Percentiles rank a stretch among this genome's conserved stretches.
Conservation (phyloP, 2,113 vertebrate species). For the Tonatia bakeri region DNA sequence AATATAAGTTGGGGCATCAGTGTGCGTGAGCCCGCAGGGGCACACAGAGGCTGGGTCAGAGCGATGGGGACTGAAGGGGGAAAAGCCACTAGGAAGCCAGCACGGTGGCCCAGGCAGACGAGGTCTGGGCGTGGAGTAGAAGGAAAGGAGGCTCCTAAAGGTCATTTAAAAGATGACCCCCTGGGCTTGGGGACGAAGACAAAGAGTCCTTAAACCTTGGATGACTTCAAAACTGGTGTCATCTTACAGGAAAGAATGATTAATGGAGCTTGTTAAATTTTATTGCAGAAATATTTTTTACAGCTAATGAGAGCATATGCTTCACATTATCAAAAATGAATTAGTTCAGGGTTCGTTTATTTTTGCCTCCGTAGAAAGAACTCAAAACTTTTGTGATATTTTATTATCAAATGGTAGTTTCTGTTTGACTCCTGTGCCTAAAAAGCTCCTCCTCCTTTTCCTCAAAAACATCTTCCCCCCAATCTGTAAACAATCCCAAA, state of each 20-base stretch:
- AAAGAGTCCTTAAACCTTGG: not conserved
- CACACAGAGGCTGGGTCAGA: not conserved
- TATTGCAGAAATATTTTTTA: not conserved
- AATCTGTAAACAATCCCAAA: not conserved
- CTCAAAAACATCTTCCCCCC: not conserved
- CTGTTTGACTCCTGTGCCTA: not conserved
- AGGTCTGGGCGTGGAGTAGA: fast-evolving
- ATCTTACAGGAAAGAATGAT: not conserved
- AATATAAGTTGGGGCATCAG: not conserved
- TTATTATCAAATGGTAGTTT: not conserved
- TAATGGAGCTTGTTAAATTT: not conserved
- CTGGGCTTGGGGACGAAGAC: not conserved
- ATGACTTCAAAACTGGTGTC: not conserved
- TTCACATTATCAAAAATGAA: not conserved
- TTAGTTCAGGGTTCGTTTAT: not conserved
- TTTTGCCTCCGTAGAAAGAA: conserved; percentile 2
- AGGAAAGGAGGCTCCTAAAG: not conserved
- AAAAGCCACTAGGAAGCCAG: fast-evolving
- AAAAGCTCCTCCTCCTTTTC: not conserved
- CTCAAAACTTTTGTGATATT: not conserved
- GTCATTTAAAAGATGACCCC: not conserved
- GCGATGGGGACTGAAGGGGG: not conserved
- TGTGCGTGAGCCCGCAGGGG: not conserved
- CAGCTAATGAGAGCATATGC: not conserved
- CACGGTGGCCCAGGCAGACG: not conserved